A percentile compares a stretch with the other conserved stretches of the same genome.
These are phyloP conservation scores for Cinclus cinclus DNA, from an alignment of 2,113 vertebrate genomes.

Conservation along the genomic window DNA sequence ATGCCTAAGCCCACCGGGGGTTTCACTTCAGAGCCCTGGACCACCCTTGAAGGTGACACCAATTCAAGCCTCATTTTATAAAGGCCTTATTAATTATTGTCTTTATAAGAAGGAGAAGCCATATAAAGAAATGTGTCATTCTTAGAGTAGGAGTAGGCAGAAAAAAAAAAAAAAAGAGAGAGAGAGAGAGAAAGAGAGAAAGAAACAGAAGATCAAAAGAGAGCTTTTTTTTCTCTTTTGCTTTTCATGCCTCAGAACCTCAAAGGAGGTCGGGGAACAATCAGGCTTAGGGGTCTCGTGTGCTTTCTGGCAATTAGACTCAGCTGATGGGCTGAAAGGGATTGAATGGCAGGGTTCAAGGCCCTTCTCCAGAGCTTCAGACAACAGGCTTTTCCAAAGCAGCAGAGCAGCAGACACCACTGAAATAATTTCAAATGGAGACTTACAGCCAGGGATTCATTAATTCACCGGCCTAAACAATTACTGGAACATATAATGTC, in stretches of 20 bases:
- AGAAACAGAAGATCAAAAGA: conserved; percentile 93
- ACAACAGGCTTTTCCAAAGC: conserved; percentile 93
- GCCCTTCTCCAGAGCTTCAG: conserved; percentile 95
- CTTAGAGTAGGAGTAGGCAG: conserved; percentile 87
- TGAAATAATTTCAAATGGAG: conserved; percentile 97
- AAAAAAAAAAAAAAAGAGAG: conserved; percentile 62
- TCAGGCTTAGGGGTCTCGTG: conserved; percentile 94
- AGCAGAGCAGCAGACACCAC: conserved; percentile 85
- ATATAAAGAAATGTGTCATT: conserved; percentile 97
- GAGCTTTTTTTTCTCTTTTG: conserved; percentile 82
- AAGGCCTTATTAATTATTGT: conserved; percentile 99
- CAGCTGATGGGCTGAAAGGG: conserved; percentile 99
- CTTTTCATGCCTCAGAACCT: conserved; percentile 99
- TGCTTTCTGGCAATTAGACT: conserved; percentile 99
- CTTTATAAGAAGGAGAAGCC: conserved; percentile 90
- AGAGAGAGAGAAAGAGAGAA: conserved; percentile 79
- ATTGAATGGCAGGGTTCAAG: conserved; percentile 99
- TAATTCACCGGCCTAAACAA: conserved; percentile 87
- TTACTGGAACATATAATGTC: conserved; percentile 84
- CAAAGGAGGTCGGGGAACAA: conserved; percentile 99
- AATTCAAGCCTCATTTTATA: conserved; percentile 95
- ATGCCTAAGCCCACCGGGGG: conserved; percentile 87
- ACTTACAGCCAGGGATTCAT: conserved; percentile 84
- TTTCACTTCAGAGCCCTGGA: conserved; percentile 89
- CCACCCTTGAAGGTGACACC: conserved; percentile 93